These are phyloP conservation scores for Leptopilina myrica DNA, from an alignment of 2,888 invertebrate genomes.

Conservation along the genomic window DNA sequence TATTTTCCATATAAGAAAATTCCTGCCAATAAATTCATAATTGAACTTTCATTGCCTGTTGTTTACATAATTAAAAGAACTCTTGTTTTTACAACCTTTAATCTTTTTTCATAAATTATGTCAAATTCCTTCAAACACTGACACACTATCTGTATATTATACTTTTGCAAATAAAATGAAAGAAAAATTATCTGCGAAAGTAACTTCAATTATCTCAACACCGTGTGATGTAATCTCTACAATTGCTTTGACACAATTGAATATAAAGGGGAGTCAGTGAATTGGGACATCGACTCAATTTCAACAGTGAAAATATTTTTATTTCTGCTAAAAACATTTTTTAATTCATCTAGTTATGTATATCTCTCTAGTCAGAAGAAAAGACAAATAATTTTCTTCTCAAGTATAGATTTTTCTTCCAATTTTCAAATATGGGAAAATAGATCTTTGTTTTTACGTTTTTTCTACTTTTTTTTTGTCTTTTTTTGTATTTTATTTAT, in stretches of 20 bases:
- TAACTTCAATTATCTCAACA: constrained; percentile 44
- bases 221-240: constrained; percentile 42
- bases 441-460: neutral
- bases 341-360: too few relatives aligned
- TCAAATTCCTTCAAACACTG: constrained; percentile 4
- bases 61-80: constrained; percentile 50
- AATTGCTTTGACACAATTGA: constrained; percentile 42
- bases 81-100: constrained; percentile 62
- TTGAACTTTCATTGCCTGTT: constrained; percentile 60
- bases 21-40: constrained; percentile 64
- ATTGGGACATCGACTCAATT: constrained; percentile 1
- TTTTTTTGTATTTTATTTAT: neutral
- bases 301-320: neutral
- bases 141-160: neutral
- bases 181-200: constrained; percentile 42
- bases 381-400: too few relatives aligned
- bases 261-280: constrained; percentile 12
- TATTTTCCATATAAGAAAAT: neutral
- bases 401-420: too few relatives aligned
- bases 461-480: too few relatives aligned
- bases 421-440: neutral
- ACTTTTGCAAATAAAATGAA: neutral
- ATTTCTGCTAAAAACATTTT: neutral
- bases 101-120: constrained; percentile 51
- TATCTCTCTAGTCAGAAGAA: too few relatives aligned